A percentile compares a stretch with the other conserved stretches of the same genome.
Conservation (phyloP, 2,113 vertebrate genomes). For the Oreotrochilus melanogaster region DNA sequence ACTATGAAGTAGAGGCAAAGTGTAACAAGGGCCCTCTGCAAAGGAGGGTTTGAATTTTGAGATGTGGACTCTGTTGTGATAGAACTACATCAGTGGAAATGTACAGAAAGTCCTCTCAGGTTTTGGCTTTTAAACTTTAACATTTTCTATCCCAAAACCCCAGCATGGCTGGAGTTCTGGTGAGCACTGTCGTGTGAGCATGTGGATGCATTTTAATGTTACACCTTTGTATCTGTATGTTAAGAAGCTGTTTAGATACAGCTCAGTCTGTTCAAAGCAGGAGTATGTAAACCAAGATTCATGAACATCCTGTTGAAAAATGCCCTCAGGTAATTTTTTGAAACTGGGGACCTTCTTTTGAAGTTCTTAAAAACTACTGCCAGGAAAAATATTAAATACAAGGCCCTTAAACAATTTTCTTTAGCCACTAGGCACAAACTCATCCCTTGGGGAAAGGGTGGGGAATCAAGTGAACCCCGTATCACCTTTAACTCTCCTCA, state of each 20-base stretch:
- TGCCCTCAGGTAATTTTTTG: background rate
- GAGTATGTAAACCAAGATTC: background rate
- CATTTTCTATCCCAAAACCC: background rate
- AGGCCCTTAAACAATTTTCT: constrained; percentile 15
- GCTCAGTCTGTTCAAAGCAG: background rate
- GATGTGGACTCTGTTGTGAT: background rate
- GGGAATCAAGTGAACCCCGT: background rate
- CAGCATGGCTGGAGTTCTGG: background rate
- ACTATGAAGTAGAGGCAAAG: background rate
- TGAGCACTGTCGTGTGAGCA: background rate
- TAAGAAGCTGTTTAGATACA: background rate
- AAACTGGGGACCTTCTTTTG: background rate
- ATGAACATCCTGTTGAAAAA: background rate
- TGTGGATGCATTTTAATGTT: background rate
- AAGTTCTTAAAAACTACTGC: background rate
- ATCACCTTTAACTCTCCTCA: background rate
- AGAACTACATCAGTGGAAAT: background rate
- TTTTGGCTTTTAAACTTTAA: background rate
- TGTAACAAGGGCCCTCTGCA: background rate
- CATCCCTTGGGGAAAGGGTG: background rate
- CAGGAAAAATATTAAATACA: background rate
- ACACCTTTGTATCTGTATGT: fast-evolving
- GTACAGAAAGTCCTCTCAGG: fast-evolving
- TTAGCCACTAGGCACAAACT: background rate
- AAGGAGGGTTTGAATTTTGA: background rate